Conservation (phyloP, 1,140 invertebrate genomes). For the Paramacrobiotus metropolitanus region DNA sequence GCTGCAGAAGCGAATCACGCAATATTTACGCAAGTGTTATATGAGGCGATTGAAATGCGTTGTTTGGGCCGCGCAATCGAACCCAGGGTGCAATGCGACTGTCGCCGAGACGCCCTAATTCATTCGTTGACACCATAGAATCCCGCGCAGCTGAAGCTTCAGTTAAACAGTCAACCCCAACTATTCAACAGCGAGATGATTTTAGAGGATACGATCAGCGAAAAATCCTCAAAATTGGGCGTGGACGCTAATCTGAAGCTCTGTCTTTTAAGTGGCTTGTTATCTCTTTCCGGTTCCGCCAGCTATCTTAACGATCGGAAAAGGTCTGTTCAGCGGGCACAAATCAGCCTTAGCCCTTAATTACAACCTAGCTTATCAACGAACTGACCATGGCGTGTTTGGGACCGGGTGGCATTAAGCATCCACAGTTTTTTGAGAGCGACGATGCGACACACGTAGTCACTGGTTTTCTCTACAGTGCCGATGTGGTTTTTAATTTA, state of each 20-base stretch:
- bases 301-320: not conserved
- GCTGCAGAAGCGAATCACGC: too few relatives aligned
- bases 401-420: not conserved
- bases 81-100: not conserved
- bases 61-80: not conserved
- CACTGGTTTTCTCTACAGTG: not conserved
- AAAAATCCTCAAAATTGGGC: not conserved
- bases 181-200: not conserved
- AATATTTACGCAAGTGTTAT: too few relatives aligned
- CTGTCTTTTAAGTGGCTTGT: not conserved
- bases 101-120: not conserved
- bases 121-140: not conserved
- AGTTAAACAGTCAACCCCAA: not conserved
- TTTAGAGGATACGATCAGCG: not conserved
- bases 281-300: not conserved
- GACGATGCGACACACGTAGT: not conserved
- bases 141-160: not conserved
- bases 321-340: not conserved
- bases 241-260: not conserved
- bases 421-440: not conserved
- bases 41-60: constrained; percentile 27
- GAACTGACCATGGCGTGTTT: not conserved
- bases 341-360: not conserved
- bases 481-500: not conserved
- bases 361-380: not conserved